Conservation (phyloP, 1,140 invertebrate species). For the Bombus pascuorum region DNA sequence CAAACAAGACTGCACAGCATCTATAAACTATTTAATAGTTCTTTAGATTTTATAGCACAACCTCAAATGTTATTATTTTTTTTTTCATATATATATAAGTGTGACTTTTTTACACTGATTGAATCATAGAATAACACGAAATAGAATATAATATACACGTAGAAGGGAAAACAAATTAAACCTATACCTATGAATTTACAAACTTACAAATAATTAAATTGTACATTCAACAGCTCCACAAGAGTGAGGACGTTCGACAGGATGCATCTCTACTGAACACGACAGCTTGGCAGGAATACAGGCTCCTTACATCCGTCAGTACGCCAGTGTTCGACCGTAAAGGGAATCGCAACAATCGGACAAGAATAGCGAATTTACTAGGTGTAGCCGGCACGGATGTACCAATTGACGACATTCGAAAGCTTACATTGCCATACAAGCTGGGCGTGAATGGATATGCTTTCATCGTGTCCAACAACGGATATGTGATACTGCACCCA, state of each 20-base stretch:
- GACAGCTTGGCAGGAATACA: conserved; percentile 75
- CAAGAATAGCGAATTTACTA: conserved; percentile 88
- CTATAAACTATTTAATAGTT: background rate
- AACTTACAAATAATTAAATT: background rate
- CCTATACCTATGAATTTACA: background rate
- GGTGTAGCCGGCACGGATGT: conserved; percentile 97
- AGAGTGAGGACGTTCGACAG: conserved; percentile 64
- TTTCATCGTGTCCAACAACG: conserved; percentile 98
- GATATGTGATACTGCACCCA: conserved; percentile 93
- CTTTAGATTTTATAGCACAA: conserved; percentile 1
- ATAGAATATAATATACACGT: background rate
- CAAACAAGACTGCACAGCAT: conserved; percentile 11
- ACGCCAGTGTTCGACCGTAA: conserved; percentile 92
- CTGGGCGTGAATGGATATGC: conserved; percentile 97
- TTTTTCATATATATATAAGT: background rate
- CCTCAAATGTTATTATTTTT: background rate
- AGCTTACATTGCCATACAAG: conserved; percentile 93
- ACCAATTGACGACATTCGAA: conserved; percentile 94
- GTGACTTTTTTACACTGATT: background rate
- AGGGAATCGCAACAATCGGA: conserved; percentile 83
- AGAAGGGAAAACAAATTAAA: background rate
- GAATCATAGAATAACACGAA: background rate
- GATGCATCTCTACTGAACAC: conserved; percentile 63
- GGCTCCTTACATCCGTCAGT: conserved; percentile 92
- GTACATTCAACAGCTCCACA: conserved; percentile 52